phyloP scores from a whole-genome alignment of 2,113 vertebrate species.

The Dicaeum eximium region DNA sequence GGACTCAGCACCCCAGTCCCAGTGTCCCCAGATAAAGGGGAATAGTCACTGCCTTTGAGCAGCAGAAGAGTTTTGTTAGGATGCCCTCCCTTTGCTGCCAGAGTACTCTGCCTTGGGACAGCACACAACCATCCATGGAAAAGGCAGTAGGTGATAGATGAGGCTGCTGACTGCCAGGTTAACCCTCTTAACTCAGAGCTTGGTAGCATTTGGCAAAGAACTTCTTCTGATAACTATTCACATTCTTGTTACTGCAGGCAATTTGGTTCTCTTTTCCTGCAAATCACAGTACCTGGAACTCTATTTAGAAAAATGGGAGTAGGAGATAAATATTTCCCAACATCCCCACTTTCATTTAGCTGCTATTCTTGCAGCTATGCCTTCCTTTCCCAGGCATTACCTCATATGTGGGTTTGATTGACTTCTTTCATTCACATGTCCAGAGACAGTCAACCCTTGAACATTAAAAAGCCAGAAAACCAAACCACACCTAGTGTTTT shows the following conservation, averaged over 20 bases:
- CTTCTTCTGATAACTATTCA: background rate
- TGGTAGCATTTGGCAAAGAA: background rate
- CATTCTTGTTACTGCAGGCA: background rate
- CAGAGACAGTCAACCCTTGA: background rate
- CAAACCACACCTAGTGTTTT: background rate
- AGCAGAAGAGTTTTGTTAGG: background rate
- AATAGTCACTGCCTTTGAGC: background rate
- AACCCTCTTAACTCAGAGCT: background rate
- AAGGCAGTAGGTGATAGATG: background rate
- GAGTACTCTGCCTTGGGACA: background rate
- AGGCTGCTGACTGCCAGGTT: background rate
- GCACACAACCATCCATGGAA: accelerated
- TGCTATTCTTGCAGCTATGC: background rate
- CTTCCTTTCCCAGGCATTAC: background rate
- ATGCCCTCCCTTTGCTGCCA: too few species aligned
- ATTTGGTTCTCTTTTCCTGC: background rate
- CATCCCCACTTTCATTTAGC: background rate
- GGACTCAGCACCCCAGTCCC: background rate
- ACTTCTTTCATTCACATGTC: background rate
- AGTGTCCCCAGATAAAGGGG: background rate
- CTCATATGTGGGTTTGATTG: background rate
- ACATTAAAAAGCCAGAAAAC: background rate
- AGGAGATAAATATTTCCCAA: background rate
- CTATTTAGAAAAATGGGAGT: background rate
- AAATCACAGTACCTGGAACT: background rate